Conservation (phyloP, 2,888 invertebrate genomes). For the Platynereis dumerilii region DNA sequence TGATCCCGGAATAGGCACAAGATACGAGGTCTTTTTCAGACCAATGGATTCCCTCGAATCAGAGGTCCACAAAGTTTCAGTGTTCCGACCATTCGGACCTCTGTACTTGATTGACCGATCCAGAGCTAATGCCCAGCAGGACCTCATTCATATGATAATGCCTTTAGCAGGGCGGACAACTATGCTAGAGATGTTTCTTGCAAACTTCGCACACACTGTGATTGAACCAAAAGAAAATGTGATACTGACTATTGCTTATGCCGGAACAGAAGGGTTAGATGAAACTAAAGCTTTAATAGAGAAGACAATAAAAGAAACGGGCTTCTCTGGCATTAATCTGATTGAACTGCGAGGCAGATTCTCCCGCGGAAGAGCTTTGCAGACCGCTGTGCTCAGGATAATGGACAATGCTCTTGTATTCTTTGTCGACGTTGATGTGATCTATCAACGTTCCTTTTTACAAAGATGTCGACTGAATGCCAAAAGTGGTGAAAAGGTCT, state of each 20-base stretch:
- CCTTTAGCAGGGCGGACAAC: background rate
- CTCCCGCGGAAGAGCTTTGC: background rate
- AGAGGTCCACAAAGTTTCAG: background rate
- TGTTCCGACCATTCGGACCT: background rate
- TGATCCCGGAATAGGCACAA: constrained; percentile 1
- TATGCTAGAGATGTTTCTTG: background rate
- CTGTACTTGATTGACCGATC: background rate
- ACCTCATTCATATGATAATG: constrained; percentile 2
- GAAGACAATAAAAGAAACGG: background rate
- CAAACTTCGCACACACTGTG: background rate
- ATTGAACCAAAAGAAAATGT: constrained; percentile 3
- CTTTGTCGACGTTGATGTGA: background rate
- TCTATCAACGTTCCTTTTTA: background rate
- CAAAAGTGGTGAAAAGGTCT: background rate
- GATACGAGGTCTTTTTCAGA: constrained; percentile 8
- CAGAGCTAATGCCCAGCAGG: background rate
- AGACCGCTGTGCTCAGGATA: background rate
- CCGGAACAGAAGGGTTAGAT: background rate
- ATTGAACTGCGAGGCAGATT: background rate
- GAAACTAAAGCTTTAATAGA: background rate
- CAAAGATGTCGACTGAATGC: constrained; percentile 7
- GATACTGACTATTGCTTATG: background rate
- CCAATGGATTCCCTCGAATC: too few relatives aligned
- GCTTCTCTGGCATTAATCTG: background rate
- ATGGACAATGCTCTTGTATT: background rate